phyloP scores from a whole-genome alignment of 2,888 invertebrate genomes.

The Coleophora deauratella region DNA sequence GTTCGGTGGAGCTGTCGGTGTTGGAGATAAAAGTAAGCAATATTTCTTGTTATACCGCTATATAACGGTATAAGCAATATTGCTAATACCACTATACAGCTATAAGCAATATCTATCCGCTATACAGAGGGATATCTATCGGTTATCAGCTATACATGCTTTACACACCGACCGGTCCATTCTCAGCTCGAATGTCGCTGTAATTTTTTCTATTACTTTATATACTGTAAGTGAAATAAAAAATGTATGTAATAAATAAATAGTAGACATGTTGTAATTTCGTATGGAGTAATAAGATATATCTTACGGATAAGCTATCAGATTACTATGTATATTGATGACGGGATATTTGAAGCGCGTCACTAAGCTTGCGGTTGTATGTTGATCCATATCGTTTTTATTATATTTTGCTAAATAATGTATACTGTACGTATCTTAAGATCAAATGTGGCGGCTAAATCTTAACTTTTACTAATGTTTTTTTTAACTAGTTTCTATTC shows the following conservation, averaged over 20 bases:
- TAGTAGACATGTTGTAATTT: constrained; percentile 63
- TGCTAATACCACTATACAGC: too few relatives aligned
- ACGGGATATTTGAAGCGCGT: constrained; percentile 28
- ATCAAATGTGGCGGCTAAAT: constrained; percentile 12
- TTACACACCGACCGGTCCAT: too few relatives aligned
- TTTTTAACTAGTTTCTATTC: not conserved
- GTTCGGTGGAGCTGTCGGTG: too few relatives aligned
- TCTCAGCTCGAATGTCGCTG: not conserved
- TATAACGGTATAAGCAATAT: too few relatives aligned
- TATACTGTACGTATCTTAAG: not conserved
- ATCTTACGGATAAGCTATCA: constrained; percentile 35
- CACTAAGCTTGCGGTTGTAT: constrained; percentile 34
- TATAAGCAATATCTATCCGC: too few relatives aligned
- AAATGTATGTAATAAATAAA: constrained; percentile 52
- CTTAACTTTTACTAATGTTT: constrained; percentile 1
- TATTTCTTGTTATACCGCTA: too few relatives aligned
- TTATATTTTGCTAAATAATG: constrained; percentile 7
- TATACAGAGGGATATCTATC: too few relatives aligned
- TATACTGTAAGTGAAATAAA: constrained; percentile 22
- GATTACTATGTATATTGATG: constrained; percentile 56
- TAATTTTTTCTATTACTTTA: constrained; percentile 43
- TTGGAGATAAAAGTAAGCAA: too few relatives aligned
- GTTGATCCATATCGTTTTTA: constrained; percentile 1
- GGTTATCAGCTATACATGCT: constrained; percentile 17
- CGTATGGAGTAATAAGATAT: constrained; percentile 47